Conservation (phyloP, 2,888 invertebrate genomes). For the Furcula furcula region DNA sequence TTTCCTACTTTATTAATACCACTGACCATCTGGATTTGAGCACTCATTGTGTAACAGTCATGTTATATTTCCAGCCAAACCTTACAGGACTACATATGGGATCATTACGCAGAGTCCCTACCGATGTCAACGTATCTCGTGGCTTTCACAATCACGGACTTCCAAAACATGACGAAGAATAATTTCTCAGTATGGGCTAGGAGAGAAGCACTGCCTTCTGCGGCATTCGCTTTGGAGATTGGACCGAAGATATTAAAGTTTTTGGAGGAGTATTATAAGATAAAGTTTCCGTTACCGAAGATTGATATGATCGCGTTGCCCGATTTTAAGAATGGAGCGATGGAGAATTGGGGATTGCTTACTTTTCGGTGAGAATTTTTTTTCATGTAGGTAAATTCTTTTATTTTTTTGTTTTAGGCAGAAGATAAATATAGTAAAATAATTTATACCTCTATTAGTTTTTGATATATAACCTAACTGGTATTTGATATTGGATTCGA, state of each 20-base stretch:
- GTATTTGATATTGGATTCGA: too few relatives aligned
- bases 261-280: slow-evolving; percentile 88
- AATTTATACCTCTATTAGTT: too few relatives aligned
- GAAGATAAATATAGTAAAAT: too few relatives aligned
- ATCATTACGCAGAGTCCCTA: slow-evolving; percentile 88
- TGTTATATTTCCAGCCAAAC: slow-evolving; percentile 64
- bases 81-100: slow-evolving; percentile 86
- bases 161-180: slow-evolving; percentile 79
- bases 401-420: too few relatives aligned
- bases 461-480: too few relatives aligned
- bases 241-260: slow-evolving; percentile 87
- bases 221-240: slow-evolving; percentile 88
- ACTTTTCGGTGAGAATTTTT: slow-evolving; percentile 86
- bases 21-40: too few relatives aligned
- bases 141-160: slow-evolving; percentile 92
- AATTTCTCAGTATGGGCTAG: slow-evolving; percentile 88
- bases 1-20: too few relatives aligned
- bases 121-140: slow-evolving; percentile 96
- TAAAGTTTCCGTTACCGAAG: slow-evolving; percentile 90
- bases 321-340: slow-evolving; percentile 93
- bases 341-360: slow-evolving; percentile 94
- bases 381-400: too few relatives aligned
- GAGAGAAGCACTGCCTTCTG: slow-evolving; percentile 85
- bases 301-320: slow-evolving; percentile 96
- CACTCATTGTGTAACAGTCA: not conserved